Base-by-base conservation (phyloP, 92 coral and sea anemone species). In the Blastomussa wellsi region DNA sequence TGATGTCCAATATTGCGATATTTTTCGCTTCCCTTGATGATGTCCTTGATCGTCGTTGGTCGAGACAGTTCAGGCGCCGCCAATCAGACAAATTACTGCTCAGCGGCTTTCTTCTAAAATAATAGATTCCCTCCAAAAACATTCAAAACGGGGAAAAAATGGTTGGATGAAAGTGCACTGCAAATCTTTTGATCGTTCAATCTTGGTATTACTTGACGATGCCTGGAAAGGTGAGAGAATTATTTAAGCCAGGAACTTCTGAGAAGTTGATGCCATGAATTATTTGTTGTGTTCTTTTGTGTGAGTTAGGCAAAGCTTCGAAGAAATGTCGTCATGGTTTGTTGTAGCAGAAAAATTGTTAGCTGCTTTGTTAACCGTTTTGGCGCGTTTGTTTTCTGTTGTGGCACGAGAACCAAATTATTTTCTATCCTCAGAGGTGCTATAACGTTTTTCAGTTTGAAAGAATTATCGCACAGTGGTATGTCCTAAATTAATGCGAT, bases 141-240 rank as follows among this genome's bases (percentile, higher is more conserved):
- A 71, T 53, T 70, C 78, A 48, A 72, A 70, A 71, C 55, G 53
- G 16, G 33, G 39, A 39, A 22, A 26, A 36, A 41, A 39, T 83
- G 80, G 31, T 10, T 55, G 28, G 72, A 47, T 57, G 19, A 83
- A 31, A 59, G 42, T 22, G 48, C 32, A 6, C 26, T 49, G 24
- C 22, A 68, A 76, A 37, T 79, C 38, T 55, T 36, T 38, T 51
- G 52, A 33, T n/a, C 53, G 60, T 41, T 57, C 62, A 24, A 39
- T 57, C 52, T 84, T 80, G 77, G 51, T 75, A 68, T 15, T 32
- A 57, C 28, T 78, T 47, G 24, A 82, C 79, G 73, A 94, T 94
- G 98, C 92, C 95, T 65, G 93, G 92, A 72, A 90, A 94, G 95
- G 98, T 94, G 87, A 82, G 95, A 41, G 2, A 19, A 19, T 22